phyloP scores from a whole-genome alignment of 92 coral and sea anemone genomes.

The Nematostella vectensis region DNA sequence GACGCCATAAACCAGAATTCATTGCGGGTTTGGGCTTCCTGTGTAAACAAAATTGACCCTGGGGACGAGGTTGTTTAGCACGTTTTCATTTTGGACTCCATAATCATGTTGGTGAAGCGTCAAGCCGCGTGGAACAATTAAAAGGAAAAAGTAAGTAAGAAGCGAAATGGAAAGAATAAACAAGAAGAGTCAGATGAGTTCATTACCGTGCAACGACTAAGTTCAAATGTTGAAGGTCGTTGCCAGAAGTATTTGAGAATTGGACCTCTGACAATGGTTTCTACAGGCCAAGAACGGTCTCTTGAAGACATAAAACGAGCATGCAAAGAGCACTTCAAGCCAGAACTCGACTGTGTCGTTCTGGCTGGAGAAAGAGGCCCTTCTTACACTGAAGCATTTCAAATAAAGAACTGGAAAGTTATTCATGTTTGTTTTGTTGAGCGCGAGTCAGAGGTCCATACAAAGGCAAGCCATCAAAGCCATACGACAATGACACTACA shows the following conservation, averaged over 20 bases:
- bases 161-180: conserved; percentile 33
- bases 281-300: conserved; percentile 33
- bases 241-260: conserved; percentile 51
- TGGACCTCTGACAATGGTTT: conserved; percentile 40
- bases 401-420: conserved; percentile 56
- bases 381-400: conserved; percentile 25
- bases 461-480: conserved; percentile 2
- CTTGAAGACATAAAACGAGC: conserved; percentile 43
- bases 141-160: conserved; percentile 26
- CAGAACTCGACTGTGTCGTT: conserved; percentile 34
- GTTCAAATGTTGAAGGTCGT: conserved; percentile 48
- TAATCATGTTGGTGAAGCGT: not conserved
- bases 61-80: not conserved
- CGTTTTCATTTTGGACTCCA: not conserved
- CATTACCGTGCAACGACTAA: conserved; percentile 51
- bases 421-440: conserved; percentile 38
- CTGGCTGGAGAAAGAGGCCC: conserved; percentile 55
- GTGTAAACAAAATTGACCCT: not conserved
- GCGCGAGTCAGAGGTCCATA: conserved; percentile 1
- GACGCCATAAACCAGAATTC: conserved; percentile 31
- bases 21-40: conserved; percentile 1
- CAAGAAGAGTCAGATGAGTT: conserved; percentile 18
- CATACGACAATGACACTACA: conserved; percentile 2
- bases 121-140: conserved; percentile 25
- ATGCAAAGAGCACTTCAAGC: conserved; percentile 35